Base-by-base conservation (phyloP, 2,113 vertebrate species). In the Psittacara wagleri region DNA sequence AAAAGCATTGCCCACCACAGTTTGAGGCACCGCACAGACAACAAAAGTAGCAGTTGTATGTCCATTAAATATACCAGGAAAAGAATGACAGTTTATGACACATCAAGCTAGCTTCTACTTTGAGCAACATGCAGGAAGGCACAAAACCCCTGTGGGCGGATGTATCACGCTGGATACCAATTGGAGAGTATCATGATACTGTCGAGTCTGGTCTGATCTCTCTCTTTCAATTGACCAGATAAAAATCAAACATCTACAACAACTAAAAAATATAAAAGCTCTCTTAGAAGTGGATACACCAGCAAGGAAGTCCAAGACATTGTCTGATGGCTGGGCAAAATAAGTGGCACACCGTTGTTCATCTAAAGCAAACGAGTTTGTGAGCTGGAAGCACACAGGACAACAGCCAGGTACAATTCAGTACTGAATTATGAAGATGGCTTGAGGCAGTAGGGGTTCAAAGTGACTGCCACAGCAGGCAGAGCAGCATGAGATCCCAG, bases 361-460 rank as follows among this genome's bases (percentile, higher is more conserved):
- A 39, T 33, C 23, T 67, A 37, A 78, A 91, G 55, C 6, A 10
- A 76, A 28, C 0, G 0, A 92, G 62, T 9, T 78, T 35, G 1
- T 7, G 17, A 70, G 10, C 54, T 81, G 54, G 27, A 75, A 84
- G 35, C 19, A 73, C 0, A 0, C 7, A 48, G 48, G 2, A 33
- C 33, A 37, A 29, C 22, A 67, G 20, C 5, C 0, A 0, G 14
- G 15, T 52, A 33, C 15, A 44, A 29, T 31, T 37, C 80, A 28
- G 68, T 31, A 46, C 0, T 41, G 35, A 44, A n/a, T 28, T 57
- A 43, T 35, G 23, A 85, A 49, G 51, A 23, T 11, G 46, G 25
- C 44, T 89, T 78, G 27, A 61, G 62, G 57, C 17, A 52, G 12
- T 3, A 22, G 28, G 14, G 10, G 6, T 25, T 59, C 29, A 35